Conservation (phyloP, 2,888 invertebrate genomes). For the Eupithecia dodoneata region DNA sequence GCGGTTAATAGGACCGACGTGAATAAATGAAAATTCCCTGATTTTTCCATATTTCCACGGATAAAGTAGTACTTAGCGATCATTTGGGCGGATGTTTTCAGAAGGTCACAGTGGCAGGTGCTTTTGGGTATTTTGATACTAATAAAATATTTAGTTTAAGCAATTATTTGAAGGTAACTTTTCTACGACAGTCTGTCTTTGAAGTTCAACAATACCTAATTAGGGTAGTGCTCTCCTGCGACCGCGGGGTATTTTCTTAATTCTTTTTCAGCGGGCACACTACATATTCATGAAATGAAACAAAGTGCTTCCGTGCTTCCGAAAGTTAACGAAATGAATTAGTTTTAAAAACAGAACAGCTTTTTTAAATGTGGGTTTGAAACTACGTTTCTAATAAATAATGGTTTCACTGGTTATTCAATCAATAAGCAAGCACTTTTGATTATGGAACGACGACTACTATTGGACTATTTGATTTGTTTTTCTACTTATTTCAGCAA, state of each 20-base stretch:
- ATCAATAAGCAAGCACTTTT: background rate
- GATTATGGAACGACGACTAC: background rate
- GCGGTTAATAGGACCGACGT: constrained; percentile 76
- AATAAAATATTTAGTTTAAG: background rate
- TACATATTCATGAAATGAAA: constrained; percentile 10
- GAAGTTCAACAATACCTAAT: background rate
- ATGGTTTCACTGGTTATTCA: background rate
- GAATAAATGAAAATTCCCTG: constrained; percentile 72
- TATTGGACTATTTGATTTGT: background rate
- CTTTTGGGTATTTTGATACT: constrained; percentile 22
- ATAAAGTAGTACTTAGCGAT: constrained; percentile 26
- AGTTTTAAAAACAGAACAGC: background rate
- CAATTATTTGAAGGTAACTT: constrained; percentile 6
- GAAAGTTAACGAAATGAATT: background rate
- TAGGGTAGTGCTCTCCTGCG: constrained; percentile 1
- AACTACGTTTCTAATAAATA: background rate
- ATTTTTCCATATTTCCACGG: constrained; percentile 50
- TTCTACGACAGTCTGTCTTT: background rate
- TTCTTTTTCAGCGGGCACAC: background rate
- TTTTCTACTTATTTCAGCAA: background rate
- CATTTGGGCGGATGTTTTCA: constrained; percentile 30
- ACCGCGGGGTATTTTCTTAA: background rate
- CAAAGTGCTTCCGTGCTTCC: constrained; percentile 5
- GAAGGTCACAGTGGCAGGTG: constrained; percentile 24
- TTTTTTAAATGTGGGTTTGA: background rate